Evolutionary conservation across 2,797 vertebrate genomes (phyloP), one percentile per base, ranked within the genome.

Genomic region (Xenops minutus): DNA sequence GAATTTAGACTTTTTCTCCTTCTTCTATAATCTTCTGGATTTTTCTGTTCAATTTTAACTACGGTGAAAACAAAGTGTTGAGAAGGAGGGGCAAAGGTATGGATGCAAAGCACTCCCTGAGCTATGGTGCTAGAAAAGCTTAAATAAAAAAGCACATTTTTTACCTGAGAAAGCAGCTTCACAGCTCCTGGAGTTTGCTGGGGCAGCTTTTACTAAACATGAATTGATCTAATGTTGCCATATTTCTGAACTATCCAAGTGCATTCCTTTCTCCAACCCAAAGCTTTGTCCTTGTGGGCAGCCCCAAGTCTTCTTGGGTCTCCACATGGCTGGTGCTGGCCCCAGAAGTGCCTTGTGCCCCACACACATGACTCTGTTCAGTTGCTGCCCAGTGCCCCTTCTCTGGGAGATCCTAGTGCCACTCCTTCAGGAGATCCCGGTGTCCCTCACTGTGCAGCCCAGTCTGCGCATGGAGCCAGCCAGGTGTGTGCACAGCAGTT

Each of bases 331-430:
- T 26, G 15, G 15, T 61, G 34, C 11, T 44, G 74, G 43, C 27
- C 62, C 67, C 56, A 34, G 16, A 24, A 11, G 5, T 4, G 7
- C 37, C 46, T 3, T 6, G 14, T 54, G 36, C 41, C n/a, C 34
- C 32, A 4, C 7, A 7, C 9, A 5, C 1, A 0, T 1, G 19
- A 61, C 59, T 39, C 39, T 34, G 75, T 34, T 36, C 14, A n/a
- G 37, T 43, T 55, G 48, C 59, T 20, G 41, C 29, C 46, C 27
- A 4, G 16, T 32, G n/a, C 37, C 23, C 56, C 8, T 69, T 46
- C 32, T 46, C 52, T 14, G 2, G 36, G 20, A 44, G 48, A 12
- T 7, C 10, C 37, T 30, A 10, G 22, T 36, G 55, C 34, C 3
- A 4, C 17, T 41, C 59, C 9, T 22, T 20, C 14, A 22, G 62